Evolutionary conservation across 2,888 invertebrate species (phyloP), one percentile per base, ranked within the genome.

Genomic region (Schrankia costaestrigalis): DNA sequence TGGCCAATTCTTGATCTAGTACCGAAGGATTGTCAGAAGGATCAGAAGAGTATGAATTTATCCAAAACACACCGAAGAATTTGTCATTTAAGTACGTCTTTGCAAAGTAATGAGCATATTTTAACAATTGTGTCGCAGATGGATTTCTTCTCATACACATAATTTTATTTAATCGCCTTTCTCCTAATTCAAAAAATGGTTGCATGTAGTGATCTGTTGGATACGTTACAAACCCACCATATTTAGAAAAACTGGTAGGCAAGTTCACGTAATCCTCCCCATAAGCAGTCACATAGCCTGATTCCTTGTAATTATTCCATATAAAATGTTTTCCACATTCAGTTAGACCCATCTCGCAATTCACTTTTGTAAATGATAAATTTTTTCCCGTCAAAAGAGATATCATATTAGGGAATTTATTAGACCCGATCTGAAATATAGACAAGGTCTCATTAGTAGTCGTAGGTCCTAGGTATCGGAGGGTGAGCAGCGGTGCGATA

Each of bases 331-430:
- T 93, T 26, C 90, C 85, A 54, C 95, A 94, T 11, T 92, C 68
- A 11, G 88, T 83, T 56, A 89, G 84, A 3, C 83, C 52, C 11
- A 58, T 54, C 7, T 61, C 68, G 29, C 80, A 88, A 1, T 90
- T 89, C 11, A 80, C 77, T 56, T 91, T 90, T 9, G 78, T 63
- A 1, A 68, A 51, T 23, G 89, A 79, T 8, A 90, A 78, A 8
- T 79, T 90, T 44, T 89, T 87, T 1, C 96, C 97, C 0, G 93
- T 92, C 11, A 94, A 78, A 25, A 96, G 79, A 0, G 96, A 93
- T 89, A 95, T 93, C 25, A 97, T 74, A 73, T 97, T 97, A 0
- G 97, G 96, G 71, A 93, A 96, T 0, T 96, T 97, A 62, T 97
- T 97, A 64, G 95, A 95, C 3, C 92, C 95, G 37, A 94, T 90